Conservation (phyloP, 2,113 vertebrate species). For the Porphyrio hochstetteri region DNA sequence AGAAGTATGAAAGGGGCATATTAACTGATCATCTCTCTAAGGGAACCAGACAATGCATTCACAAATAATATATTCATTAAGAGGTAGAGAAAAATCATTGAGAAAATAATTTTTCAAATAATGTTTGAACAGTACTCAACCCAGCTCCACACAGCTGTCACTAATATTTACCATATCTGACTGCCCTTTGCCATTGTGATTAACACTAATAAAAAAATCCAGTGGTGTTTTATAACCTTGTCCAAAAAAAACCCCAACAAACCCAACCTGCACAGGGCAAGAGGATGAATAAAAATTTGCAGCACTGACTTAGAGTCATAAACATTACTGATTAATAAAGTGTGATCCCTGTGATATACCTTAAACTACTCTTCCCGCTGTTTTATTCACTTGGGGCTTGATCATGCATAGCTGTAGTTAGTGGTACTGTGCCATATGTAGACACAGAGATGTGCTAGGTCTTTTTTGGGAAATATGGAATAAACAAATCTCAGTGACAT, state of each 20-base stretch:
- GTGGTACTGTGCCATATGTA: neutral
- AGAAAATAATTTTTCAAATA: conserved; percentile 14
- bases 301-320: neutral
- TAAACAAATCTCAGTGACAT: neutral
- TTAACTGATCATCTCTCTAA: neutral
- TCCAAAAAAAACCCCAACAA: neutral
- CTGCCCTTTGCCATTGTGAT: neutral
- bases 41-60: neutral
- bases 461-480: neutral
- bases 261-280: neutral
- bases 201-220: neutral
- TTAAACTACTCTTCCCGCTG: neutral
- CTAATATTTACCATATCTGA: conserved; percentile 29
- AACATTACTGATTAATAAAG: conserved; percentile 34
- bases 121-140: neutral
- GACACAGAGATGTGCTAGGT: neutral
- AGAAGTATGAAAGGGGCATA: neutral
- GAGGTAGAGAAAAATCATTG: neutral
- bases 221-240: neutral
- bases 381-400: neutral
- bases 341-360: neutral
- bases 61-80: neutral
- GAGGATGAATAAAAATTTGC: conserved; percentile 12
- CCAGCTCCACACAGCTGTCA: neutral
- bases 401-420: neutral